Conservation (phyloP, 2,113 vertebrate species). For the Dipodomys merriami region DNA sequence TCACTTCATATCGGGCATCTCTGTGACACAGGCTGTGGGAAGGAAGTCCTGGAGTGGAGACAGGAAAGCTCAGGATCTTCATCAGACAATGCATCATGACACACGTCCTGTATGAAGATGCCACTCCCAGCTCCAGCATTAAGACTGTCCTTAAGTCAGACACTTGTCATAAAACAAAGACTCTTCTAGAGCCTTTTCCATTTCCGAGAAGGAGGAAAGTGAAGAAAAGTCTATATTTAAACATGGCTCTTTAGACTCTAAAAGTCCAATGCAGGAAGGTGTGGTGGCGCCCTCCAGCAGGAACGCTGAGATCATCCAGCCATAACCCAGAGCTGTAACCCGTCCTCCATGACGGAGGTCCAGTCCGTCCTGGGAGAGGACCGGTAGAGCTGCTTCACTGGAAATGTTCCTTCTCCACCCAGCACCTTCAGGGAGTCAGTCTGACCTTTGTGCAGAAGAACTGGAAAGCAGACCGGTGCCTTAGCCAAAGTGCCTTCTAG, state of each 20-base stretch:
- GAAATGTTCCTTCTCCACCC: neutral
- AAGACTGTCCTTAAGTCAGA: neutral
- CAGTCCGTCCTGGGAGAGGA: too few relatives aligned
- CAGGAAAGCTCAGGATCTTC: neutral
- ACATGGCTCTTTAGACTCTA: constrained; percentile 21
- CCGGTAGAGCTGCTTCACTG: neutral
- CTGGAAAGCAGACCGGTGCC: neutral
- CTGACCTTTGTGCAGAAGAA: neutral
- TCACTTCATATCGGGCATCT: neutral
- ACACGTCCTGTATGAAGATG: neutral
- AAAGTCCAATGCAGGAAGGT: neutral
- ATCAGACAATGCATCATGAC: constrained; percentile 10
- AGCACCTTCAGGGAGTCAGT: neutral
- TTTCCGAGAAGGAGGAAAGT: neutral
- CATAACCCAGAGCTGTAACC: neutral
- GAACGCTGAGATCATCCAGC: neutral
- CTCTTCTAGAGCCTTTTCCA: neutral
- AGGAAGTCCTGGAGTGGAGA: neutral
- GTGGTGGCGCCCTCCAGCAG: neutral
- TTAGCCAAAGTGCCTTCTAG: too few relatives aligned
- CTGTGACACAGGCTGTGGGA: neutral
- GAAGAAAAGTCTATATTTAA: constrained; percentile 5
- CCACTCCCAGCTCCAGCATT: constrained; percentile 54
- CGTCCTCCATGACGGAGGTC: neutral
- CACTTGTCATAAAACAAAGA: neutral